Evolutionary conservation across 2,888 invertebrate genomes (phyloP).

Genomic region (Cheilosia soror): DNA sequence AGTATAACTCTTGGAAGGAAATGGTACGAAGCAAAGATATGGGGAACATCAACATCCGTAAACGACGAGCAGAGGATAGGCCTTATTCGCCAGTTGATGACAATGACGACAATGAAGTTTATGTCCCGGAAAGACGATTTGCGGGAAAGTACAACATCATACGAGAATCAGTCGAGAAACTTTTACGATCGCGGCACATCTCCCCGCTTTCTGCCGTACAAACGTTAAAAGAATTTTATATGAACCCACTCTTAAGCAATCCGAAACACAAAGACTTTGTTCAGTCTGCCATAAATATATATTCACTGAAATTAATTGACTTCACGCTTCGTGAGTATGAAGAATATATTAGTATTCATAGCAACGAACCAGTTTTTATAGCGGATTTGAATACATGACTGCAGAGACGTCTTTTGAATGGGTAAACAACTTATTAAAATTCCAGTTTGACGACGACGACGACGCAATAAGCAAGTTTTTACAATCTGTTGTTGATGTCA

Average conservation of each 20-base stretch:
- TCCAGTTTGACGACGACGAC: conserved; percentile 2
- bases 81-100: conserved; percentile 5
- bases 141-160: conserved; percentile 2
- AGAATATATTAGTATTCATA: background rate
- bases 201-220: conserved; percentile 1
- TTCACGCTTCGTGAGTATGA: background rate
- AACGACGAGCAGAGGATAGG: background rate
- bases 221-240: background rate
- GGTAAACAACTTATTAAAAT: background rate
- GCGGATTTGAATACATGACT: background rate
- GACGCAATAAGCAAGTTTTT: too few species aligned
- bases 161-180: conserved; percentile 6
- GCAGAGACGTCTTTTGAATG: background rate
- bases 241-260: background rate
- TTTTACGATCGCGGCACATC: background rate
- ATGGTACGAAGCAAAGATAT: conserved; percentile 8
- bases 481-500: too few species aligned
- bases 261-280: background rate
- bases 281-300: background rate
- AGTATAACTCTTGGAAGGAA: background rate
- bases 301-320: background rate
- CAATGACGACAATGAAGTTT: background rate
- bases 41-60: conserved; percentile 7
- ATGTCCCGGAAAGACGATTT: conserved; percentile 3
- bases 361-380: background rate